phyloP scores from a whole-genome alignment of 2,797 vertebrate species.

The Pseudochaenichthys georgianus region DNA sequence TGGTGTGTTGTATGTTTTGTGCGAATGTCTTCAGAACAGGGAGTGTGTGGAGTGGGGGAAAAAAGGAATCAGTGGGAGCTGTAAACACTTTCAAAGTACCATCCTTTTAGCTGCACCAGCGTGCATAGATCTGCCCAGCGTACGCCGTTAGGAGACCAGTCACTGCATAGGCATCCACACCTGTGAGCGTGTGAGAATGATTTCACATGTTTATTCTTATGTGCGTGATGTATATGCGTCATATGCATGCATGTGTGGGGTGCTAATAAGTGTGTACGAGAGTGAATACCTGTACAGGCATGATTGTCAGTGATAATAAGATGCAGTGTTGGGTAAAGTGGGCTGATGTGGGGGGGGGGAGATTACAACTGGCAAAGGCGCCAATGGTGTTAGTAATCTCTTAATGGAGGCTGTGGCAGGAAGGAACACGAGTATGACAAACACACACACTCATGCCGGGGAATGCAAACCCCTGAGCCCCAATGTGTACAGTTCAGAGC shows the following conservation, averaged over 20 bases:
- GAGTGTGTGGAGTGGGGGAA: slow-evolving; percentile 9
- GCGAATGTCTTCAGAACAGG: slow-evolving; percentile 55
- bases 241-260: slow-evolving; percentile 24
- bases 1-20: slow-evolving; percentile 42
- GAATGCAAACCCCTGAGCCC: slow-evolving; percentile 70
- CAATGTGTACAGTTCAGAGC: slow-evolving; percentile 59
- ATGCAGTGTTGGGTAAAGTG: slow-evolving; percentile 62
- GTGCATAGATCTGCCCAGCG: slow-evolving; percentile 74
- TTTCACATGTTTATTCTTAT: slow-evolving; percentile 40
- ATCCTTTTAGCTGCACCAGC: slow-evolving; percentile 59
- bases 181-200: slow-evolving; percentile 59
- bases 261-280: slow-evolving; percentile 55
- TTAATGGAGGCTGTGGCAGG: slow-evolving; percentile 80
- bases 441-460: slow-evolving; percentile 61
- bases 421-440: slow-evolving; percentile 78
- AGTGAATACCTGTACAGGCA: slow-evolving; percentile 74
- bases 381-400: slow-evolving; percentile 80
- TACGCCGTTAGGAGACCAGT: slow-evolving; percentile 65
- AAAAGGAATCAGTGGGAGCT: slow-evolving; percentile 14
- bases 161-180: slow-evolving; percentile 79
- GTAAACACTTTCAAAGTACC: slow-evolving; percentile 66
- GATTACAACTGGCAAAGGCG: slow-evolving; percentile 63
- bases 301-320: slow-evolving; percentile 80
- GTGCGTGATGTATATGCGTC: slow-evolving; percentile 35
- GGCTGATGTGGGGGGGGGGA: slow-evolving; percentile 25